Conservation (phyloP, 2,113 vertebrate genomes). For the Bufo gargarizans region DNA sequence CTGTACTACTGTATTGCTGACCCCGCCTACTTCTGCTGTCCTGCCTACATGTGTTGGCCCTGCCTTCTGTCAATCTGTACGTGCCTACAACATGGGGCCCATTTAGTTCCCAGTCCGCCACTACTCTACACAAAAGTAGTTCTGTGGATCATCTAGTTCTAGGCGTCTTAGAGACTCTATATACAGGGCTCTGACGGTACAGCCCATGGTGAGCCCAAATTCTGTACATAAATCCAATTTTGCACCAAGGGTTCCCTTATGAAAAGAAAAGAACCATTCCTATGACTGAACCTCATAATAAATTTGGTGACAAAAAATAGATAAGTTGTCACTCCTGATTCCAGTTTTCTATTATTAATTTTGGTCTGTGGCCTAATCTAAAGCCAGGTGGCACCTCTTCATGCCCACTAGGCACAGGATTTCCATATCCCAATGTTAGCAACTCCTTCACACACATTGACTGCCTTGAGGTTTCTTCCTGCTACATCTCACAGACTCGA, state of each 20-base stretch:
- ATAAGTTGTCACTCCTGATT: not conserved
- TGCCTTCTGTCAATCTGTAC: too few relatives aligned
- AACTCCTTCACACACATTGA: conserved; percentile 8
- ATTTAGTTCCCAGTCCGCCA: too few relatives aligned
- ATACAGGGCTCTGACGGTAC: too few relatives aligned
- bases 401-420: conserved; percentile 5
- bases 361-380: not conserved
- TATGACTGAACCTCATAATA: not conserved
- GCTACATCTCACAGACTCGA: conserved; percentile 14
- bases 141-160: not conserved
- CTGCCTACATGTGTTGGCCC: too few relatives aligned
- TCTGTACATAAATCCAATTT: not conserved
- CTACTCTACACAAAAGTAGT: not conserved
- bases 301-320: not conserved
- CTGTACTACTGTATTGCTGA: too few relatives aligned
- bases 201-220: not conserved
- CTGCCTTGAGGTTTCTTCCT: conserved; percentile 39
- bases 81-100: too few relatives aligned
- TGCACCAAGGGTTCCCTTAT: not conserved
- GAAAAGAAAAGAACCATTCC: too few relatives aligned
- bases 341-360: not conserved
- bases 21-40: too few relatives aligned
- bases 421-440: conserved; percentile 16
- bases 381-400: conserved; percentile 19
- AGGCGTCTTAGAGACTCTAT: not conserved